These are phyloP conservation scores for Eleutherodactylus coqui DNA, from an alignment of 2,797 vertebrate genomes.

Conservation along the genomic window DNA sequence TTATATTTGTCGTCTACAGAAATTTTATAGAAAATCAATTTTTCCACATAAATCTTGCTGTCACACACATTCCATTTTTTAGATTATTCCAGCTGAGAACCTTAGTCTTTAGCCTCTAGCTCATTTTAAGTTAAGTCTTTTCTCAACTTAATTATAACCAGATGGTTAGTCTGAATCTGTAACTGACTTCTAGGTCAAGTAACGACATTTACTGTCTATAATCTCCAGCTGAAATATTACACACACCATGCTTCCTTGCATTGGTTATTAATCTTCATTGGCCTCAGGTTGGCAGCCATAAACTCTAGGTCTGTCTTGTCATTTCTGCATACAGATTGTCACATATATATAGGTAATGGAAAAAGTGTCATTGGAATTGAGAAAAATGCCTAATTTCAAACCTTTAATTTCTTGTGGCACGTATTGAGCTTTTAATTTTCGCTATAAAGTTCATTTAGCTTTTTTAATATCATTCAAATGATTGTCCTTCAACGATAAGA, in stretches of 20 bases:
- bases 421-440: not conserved
- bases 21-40: conserved; percentile 24
- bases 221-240: conserved; percentile 57
- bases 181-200: conserved; percentile 58
- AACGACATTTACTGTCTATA: conserved; percentile 60
- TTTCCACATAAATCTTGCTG: conserved; percentile 32
- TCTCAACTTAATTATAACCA: conserved; percentile 59
- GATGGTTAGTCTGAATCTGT: conserved; percentile 57
- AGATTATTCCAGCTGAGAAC: conserved; percentile 28
- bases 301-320: conserved; percentile 40
- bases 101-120: conserved; percentile 32
- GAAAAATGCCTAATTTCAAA: not conserved
- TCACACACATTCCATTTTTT: conserved; percentile 24
- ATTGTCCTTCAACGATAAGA: not conserved
- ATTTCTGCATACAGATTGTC: conserved; percentile 34
- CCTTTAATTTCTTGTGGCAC: not conserved
- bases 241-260: conserved; percentile 39
- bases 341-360: not conserved
- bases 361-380: conserved; percentile 3
- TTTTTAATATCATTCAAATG: not conserved
- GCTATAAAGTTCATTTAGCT: not conserved
- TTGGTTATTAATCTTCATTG: conserved; percentile 63
- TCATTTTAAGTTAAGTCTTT: conserved; percentile 50
- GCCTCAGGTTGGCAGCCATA: conserved; percentile 56
- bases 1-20: conserved; percentile 1